phyloP scores from a whole-genome alignment of 2,797 vertebrate genomes.

The Esox masquinongy region DNA sequence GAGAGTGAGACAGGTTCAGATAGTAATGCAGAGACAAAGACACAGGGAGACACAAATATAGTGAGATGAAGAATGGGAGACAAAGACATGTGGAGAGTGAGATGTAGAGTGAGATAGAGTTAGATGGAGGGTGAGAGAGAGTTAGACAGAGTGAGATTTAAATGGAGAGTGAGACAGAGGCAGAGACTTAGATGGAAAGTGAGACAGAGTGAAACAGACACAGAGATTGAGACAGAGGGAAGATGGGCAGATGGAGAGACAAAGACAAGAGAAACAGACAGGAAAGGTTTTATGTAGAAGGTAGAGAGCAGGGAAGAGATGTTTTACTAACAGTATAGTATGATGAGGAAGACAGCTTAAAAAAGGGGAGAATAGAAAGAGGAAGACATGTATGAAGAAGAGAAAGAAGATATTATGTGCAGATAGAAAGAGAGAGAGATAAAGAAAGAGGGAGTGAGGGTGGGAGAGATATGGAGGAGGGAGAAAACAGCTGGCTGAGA shows the following conservation, averaged over 20 bases:
- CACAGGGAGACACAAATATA: constrained; percentile 9
- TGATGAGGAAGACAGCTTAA: constrained; percentile 59
- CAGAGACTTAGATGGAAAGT: too few relatives aligned
- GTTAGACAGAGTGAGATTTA: not conserved
- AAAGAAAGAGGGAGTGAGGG: constrained; percentile 26
- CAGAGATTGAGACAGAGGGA: too few relatives aligned
- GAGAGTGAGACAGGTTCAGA: too few relatives aligned
- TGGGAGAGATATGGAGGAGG: constrained; percentile 23
- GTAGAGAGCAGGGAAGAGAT: constrained; percentile 35
- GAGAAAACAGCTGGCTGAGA: constrained; percentile 71
- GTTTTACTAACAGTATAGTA: constrained; percentile 14
- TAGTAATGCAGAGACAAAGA: constrained; percentile 17
- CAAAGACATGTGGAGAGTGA: not conserved
- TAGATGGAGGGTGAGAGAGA: too few relatives aligned
- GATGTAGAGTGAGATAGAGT: not conserved
- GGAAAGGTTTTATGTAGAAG: not conserved
- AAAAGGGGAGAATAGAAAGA: constrained; percentile 5
- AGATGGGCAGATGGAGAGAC: not conserved
- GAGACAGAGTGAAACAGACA: too few relatives aligned
- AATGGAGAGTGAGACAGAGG: constrained; percentile 21
- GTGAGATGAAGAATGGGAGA: not conserved
- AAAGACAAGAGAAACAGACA: constrained; percentile 24
- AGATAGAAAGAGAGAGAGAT: constrained; percentile 27
- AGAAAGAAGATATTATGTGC: too few relatives aligned
- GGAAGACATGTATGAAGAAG: not conserved